Evolutionary conservation across 2,888 invertebrate genomes (phyloP).

Genomic region (Pristionchus arcanus): DNA sequence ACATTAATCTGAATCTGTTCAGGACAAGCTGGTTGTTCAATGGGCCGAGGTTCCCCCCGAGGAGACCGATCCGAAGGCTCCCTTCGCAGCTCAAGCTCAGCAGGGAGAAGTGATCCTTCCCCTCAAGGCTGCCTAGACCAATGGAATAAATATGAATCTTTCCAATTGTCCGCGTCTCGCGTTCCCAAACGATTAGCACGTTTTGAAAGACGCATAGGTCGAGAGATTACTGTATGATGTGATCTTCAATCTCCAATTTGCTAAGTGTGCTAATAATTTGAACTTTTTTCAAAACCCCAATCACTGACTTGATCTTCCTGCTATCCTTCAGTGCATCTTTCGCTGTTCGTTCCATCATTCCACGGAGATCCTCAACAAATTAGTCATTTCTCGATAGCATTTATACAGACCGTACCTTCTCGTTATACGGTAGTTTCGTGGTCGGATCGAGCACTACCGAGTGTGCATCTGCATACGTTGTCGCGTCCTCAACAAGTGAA

Average conservation of each 20-base stretch:
- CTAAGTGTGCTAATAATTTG: background rate
- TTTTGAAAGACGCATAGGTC: background rate
- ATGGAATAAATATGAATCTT: background rate
- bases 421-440: conserved; percentile 71
- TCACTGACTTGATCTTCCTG: conserved; percentile 11
- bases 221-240: background rate
- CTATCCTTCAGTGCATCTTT: conserved; percentile 54
- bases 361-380: conserved; percentile 42
- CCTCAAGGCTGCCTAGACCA: conserved; percentile 58
- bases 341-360: conserved; percentile 52
- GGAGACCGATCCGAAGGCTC: conserved; percentile 68
- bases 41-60: conserved; percentile 63
- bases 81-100: conserved; percentile 68
- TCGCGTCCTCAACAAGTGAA: conserved; percentile 57
- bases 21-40: conserved; percentile 43
- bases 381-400: background rate
- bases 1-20: background rate
- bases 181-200: background rate
- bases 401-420: conserved; percentile 61
- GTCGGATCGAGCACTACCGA: conserved; percentile 72
- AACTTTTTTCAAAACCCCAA: background rate
- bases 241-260: background rate
- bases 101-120: conserved; percentile 67
- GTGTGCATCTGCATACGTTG: conserved; percentile 74
- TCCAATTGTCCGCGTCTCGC: conserved; percentile 10